These are phyloP conservation scores for Tribolium madens DNA, from an alignment of 1,140 invertebrate genomes.

Conservation along the genomic window DNA sequence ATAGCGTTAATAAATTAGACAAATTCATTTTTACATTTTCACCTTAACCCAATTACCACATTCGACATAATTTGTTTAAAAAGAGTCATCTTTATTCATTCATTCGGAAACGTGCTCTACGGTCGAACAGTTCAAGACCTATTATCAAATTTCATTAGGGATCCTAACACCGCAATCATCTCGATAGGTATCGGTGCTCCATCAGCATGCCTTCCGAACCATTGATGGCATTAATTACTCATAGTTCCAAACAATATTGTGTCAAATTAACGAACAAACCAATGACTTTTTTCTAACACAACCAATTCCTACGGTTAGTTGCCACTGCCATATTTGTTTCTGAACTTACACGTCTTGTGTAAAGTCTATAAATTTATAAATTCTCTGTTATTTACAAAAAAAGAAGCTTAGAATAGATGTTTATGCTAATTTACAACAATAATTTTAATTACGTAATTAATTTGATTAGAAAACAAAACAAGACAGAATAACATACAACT, in stretches of 20 bases:
- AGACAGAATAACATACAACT: neutral
- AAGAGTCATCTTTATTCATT: constrained; percentile 32
- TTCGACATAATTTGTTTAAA: constrained; percentile 21
- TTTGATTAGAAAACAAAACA: neutral
- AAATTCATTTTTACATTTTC: constrained; percentile 13
- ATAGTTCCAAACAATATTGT: constrained; percentile 24
- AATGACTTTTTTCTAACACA: neutral
- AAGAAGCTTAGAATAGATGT: neutral
- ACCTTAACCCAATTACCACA: neutral
- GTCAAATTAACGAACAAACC: neutral
- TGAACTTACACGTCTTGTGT: constrained; percentile 6
- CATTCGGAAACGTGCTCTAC: constrained; percentile 7
- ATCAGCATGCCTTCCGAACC: constrained; percentile 34
- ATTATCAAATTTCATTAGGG: constrained; percentile 34
- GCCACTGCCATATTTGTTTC: constrained; percentile 2
- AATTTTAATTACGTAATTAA: neutral
- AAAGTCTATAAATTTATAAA: neutral
- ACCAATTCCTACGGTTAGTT: neutral
- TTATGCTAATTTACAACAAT: neutral
- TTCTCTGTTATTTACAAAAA: neutral
- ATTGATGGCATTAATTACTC: constrained; percentile 34
- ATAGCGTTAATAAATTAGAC: constrained; percentile 9
- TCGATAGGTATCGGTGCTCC: constrained; percentile 21
- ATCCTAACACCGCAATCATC: constrained; percentile 32
- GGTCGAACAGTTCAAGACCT: constrained; percentile 25